Evolutionary conservation across 2,113 vertebrate species (phyloP), one percentile per base, ranked within the genome.

Genomic region (Dipodomys merriami): DNA sequence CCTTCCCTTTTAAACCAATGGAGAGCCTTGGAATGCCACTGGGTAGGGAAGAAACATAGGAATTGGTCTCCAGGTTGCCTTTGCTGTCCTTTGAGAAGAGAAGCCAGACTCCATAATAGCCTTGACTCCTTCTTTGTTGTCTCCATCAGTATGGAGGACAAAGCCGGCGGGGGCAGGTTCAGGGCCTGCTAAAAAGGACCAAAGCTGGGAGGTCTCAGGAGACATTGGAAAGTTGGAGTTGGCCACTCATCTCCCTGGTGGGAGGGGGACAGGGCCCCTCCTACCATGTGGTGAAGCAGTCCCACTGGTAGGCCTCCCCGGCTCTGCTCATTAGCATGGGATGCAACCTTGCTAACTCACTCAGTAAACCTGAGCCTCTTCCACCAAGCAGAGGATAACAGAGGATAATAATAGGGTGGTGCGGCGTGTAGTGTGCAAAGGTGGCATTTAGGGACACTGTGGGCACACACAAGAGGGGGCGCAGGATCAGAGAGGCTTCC

Each of bases 241-340:
- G 30, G 25, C 46, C 46, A 35, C 46, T 0, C 0, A 7, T 23
- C 3, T 53, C 25, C 60, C 67, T 0, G 2, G 39, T 16, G 57
- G 57, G 13, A 71, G 29, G 64, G 46, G 80, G n/a, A 16, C 15
- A 62, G 1, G 74, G 5, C 49, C 84, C 60, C n/a, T 44, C 20
- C 44, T 23, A 27, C 73, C 83, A 33, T 49, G 1, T 0, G 0
- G 49, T 60, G 29, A 71, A 68, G 53, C 19, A 15, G 16, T 29
- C 33, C 13, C 60, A 8, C 0, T 10, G 44, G 72, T 15, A 6
- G 25, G 39, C 15, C 71, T 30, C 20, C 2, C 0, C 8, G 20
- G 19, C 20, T 23, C 23, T 39, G 1, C 0, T 49, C 33, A 0
- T 22, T n/a, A 19, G 22, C 7, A 0, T 7, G 12, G 9, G 69